Conservation (phyloP, 2,113 vertebrate genomes). For the Paracanthobrama guichenoti region DNA sequence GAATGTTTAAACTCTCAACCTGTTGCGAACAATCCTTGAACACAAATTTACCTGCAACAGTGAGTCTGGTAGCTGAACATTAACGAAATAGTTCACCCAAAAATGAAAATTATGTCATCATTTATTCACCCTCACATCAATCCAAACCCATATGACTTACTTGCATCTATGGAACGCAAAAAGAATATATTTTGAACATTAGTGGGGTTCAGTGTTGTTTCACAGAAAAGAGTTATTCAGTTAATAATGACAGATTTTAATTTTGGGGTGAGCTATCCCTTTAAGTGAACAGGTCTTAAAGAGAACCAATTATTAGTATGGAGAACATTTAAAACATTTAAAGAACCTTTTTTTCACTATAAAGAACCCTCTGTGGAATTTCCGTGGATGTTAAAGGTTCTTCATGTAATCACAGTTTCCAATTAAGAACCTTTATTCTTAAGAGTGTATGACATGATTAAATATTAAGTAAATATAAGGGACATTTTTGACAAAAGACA, state of each 20-base stretch:
- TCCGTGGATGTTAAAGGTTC: too few species aligned
- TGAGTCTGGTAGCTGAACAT: background rate
- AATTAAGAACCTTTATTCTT: too few species aligned
- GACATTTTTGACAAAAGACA: too few species aligned
- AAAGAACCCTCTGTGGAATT: too few species aligned
- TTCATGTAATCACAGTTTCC: too few species aligned
- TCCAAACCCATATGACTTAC: background rate
- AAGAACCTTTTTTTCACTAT: too few species aligned
- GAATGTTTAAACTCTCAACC: background rate
- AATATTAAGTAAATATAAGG: too few species aligned
- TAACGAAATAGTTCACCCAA: background rate
- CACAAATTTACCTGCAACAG: background rate
- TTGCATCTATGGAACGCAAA: background rate
- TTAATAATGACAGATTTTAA: background rate
- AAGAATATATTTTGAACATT: background rate
- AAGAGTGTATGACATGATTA: too few species aligned
- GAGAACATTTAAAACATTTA: too few species aligned
- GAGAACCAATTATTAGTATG: too few species aligned
- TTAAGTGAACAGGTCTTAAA: background rate
- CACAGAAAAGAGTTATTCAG: background rate
- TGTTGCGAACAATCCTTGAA: background rate
- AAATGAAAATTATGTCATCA: background rate
- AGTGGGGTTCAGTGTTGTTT: background rate
- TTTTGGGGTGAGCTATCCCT: background rate
- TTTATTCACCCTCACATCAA: background rate